Percentiles rank a stretch among this genome's conserved stretches.
Evolutionary conservation across 2,888 invertebrate species (phyloP).

Genomic region (Phania funesta): DNA sequence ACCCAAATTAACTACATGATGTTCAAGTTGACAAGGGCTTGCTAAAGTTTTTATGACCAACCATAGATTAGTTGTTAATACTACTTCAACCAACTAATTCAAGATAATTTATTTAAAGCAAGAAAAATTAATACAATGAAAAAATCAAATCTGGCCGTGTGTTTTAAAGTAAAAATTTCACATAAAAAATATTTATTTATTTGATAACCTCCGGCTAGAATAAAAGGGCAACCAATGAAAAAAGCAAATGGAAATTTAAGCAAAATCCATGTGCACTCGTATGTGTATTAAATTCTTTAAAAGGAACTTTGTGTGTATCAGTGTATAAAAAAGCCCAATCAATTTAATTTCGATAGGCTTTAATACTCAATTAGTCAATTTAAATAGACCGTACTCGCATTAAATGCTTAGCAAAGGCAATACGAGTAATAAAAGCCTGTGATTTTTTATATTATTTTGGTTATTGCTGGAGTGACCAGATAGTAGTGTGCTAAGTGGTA

Average conservation of each 20-base stretch:
- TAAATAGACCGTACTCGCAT: neutral
- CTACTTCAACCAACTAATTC: constrained; percentile 35
- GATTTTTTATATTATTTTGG: no score
- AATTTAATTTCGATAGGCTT: neutral
- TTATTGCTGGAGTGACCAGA: no score
- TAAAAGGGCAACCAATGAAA: no score
- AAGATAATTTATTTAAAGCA: constrained; percentile 29
- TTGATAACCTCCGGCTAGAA: no score
- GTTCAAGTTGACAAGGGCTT: neutral
- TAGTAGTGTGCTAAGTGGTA: no score
- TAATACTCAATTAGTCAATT: constrained; percentile 22
- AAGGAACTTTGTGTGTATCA: no score
- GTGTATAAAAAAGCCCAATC: neutral
- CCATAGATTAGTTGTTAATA: constrained; percentile 23
- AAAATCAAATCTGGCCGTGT: neutral
- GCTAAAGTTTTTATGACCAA: constrained; percentile 21
- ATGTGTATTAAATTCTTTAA: no score
- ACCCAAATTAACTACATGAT: neutral
- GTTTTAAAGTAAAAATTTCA: neutral
- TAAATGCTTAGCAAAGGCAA: constrained; percentile 2
- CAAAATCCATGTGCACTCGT: no score
- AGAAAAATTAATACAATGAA: neutral
- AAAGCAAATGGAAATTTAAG: no score
- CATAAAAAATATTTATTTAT: no score
- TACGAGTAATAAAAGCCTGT: constrained; percentile 28